Percentiles rank a stretch among this genome's conserved stretches.
Evolutionary conservation across 2,113 vertebrate species (phyloP).

Genomic region (Arizona elegans): DNA sequence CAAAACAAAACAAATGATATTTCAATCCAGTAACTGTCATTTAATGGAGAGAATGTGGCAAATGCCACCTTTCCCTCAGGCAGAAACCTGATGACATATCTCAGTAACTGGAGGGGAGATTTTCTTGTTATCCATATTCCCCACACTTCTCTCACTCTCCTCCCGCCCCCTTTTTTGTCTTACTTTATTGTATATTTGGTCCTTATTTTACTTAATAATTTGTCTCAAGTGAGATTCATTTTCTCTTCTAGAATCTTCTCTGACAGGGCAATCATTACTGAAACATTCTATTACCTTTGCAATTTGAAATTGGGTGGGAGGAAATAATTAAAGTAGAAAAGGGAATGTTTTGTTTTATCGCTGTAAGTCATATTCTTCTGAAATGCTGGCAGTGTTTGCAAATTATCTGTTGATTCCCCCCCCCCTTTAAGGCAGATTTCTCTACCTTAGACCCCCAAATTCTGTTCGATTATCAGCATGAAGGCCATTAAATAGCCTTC

Average conservation of each 20-base stretch:
- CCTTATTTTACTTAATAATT: background rate
- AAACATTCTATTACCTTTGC: background rate
- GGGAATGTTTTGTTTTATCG: background rate
- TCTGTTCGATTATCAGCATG: background rate
- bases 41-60: background rate
- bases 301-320: background rate
- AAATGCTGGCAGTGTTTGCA: background rate
- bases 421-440: background rate
- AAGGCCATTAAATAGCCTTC: background rate
- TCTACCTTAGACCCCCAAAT: background rate
- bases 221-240: background rate
- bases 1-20: background rate
- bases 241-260: background rate
- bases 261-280: background rate
- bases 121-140: background rate
- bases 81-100: slow-evolving; percentile 3
- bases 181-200: background rate
- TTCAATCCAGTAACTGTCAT: slow-evolving; percentile 14
- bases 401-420: slow-evolving; percentile 16
- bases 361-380: background rate
- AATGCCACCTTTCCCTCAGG: background rate
- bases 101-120: background rate
- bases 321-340: background rate
- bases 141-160: too few relatives aligned
- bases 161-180: background rate